Base-by-base conservation (phyloP, 2,888 invertebrate species). In the Acanthosepion esculentum region DNA sequence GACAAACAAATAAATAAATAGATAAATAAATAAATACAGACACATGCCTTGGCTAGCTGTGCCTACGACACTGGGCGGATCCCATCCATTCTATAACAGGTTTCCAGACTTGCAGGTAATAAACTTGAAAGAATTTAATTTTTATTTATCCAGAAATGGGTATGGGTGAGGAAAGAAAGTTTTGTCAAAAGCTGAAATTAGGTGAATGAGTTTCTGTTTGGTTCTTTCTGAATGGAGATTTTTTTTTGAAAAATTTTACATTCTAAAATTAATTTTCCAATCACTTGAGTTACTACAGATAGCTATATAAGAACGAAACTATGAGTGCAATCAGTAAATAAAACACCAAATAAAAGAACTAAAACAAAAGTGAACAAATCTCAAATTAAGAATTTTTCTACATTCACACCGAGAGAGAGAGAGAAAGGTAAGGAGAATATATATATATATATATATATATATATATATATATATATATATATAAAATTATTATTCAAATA, bases 51-150 rank as follows among this genome's bases (percentile, higher is more conserved):
- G 10, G 15, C 78, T 78, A 78, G 78, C 78, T 78, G 78, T 78
- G 78, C 78, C 78, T 78, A 78, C 78, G n/a, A 78, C n/a, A n/a
- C 78, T 23, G n/a, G 41, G 10, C n/a, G 33, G 78, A 78, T 78
- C 78, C 15, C 78, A 78, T 78, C 78, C n/a, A 78, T 78, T 78
- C n/a, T n/a, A 78, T 78, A 78, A 78, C 78, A 78, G 78, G 78
- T 78, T 78, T 78, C n/a, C n/a, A 78, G 78, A 78, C 78, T 78
- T n/a, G 15, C 15, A 78, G 10, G 15, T 23, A 64, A 64, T 64
- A 23, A 64, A 64, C 64, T 64, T 26, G 8, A n/a, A n/a, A 78
- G 20, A 59, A 20, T 59, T 15, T 55, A 59, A 59, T 59, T 59
- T 23, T 7, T 3, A 23, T 59, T 59, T 59, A 5, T 20, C 59